These are phyloP conservation scores for Streptopelia turtur DNA, from an alignment of 2,797 vertebrate species.

Conservation along the genomic window DNA sequence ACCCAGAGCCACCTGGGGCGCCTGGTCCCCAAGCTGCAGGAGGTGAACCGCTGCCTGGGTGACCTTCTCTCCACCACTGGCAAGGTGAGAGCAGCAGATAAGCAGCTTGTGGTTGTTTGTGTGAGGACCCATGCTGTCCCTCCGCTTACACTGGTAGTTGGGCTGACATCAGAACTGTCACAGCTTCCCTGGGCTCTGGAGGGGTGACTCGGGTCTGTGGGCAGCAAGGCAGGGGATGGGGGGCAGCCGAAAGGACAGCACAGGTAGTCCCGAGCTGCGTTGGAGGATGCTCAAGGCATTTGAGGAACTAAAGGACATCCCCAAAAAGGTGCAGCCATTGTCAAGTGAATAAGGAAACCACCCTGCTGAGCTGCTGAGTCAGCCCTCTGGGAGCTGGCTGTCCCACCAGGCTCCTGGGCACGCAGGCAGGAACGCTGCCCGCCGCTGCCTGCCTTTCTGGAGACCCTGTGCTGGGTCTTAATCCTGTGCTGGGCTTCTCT, in stretches of 20 bases:
- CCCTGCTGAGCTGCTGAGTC: neutral
- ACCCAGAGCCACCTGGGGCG: conserved; percentile 78
- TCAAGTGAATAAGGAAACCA: neutral
- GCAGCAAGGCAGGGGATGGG: neutral
- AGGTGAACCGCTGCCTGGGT: conserved; percentile 89
- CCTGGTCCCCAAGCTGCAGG: conserved; percentile 90
- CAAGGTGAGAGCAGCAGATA: conserved; percentile 78
- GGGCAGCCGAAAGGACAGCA: neutral
- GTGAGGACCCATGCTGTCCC: neutral
- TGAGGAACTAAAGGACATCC: neutral
- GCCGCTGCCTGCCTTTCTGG: neutral
- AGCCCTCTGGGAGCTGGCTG: neutral
- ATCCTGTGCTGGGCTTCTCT: neutral
- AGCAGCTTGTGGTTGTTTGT: neutral
- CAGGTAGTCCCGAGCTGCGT: neutral
- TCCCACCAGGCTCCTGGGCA: neutral
- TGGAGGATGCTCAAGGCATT: neutral
- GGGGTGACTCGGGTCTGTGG: neutral
- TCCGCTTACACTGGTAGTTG: rapidly evolving
- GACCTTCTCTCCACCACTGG: conserved; percentile 86
- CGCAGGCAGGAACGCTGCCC: neutral
- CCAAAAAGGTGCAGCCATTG: neutral
- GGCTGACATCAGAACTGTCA: neutral
- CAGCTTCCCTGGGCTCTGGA: neutral
- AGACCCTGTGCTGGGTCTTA: neutral